These are phyloP conservation scores for Alfaro cultratus DNA, from an alignment of 2,797 vertebrate species.

Conservation along the genomic window DNA sequence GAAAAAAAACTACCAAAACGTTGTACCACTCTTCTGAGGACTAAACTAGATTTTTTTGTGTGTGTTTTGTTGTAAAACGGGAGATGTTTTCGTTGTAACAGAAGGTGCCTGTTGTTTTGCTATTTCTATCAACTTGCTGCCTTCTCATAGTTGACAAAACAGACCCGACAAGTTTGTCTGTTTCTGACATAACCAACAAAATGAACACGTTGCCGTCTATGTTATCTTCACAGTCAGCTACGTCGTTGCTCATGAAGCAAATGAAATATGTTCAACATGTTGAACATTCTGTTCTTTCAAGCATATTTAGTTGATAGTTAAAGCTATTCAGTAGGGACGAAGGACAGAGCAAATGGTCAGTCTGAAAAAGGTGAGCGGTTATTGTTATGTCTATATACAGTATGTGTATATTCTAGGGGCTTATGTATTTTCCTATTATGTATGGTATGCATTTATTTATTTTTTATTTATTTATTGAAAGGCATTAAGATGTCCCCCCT, in stretches of 20 bases:
- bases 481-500: neutral
- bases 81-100: neutral
- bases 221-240: neutral
- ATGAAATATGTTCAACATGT: neutral
- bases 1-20: neutral
- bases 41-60: neutral
- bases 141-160: neutral
- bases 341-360: neutral
- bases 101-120: neutral
- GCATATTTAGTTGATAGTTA: neutral
- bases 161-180: conserved; percentile 1
- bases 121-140: neutral
- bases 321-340: neutral
- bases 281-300: neutral
- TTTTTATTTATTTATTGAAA: neutral
- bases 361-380: neutral
- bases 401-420: neutral
- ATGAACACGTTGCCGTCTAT: neutral
- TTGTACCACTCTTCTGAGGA: neutral
- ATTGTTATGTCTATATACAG: neutral
- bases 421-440: neutral
- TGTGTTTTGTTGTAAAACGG: neutral
- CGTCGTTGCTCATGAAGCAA: neutral
- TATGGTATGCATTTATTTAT: too few species aligned
- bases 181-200: neutral